These are phyloP conservation scores for Ovis canadensis DNA, from an alignment of 2,113 vertebrate genomes.

Conservation along the genomic window DNA sequence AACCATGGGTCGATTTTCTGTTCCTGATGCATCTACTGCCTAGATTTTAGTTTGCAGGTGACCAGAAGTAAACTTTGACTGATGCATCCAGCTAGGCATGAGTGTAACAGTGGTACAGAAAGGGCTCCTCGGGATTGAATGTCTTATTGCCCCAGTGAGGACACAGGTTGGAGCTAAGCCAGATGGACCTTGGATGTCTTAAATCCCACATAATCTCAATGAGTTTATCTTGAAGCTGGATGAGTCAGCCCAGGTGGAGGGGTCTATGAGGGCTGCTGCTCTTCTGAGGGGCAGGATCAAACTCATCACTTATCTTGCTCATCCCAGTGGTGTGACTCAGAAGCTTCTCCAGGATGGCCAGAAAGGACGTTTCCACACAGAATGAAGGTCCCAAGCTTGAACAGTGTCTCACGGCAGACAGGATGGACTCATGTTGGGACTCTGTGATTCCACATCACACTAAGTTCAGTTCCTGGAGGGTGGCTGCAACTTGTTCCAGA, in stretches of 20 bases:
- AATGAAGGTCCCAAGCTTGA: no score
- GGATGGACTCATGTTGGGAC: accelerated
- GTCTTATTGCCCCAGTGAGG: background rate
- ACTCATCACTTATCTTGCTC: background rate
- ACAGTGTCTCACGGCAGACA: background rate
- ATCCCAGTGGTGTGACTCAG: no score
- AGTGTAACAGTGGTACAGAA: background rate
- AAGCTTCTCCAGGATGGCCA: no score
- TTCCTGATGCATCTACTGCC: no score
- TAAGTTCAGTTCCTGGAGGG: background rate
- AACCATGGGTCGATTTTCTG: background rate
- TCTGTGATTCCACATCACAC: background rate
- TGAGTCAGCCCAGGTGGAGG: background rate
- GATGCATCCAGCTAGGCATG: background rate
- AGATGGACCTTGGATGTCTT: background rate
- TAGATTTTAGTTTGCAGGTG: background rate
- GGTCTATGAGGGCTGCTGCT: background rate
- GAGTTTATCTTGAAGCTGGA: background rate
- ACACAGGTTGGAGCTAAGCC: background rate
- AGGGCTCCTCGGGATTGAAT: background rate
- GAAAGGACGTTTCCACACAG: no score
- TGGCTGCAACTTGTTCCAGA: background rate
- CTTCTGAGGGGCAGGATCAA: background rate
- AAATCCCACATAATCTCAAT: background rate
- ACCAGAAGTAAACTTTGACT: background rate